Conservation (phyloP, 1,140 invertebrate species). For the Ruditapes philippinarum region DNA sequence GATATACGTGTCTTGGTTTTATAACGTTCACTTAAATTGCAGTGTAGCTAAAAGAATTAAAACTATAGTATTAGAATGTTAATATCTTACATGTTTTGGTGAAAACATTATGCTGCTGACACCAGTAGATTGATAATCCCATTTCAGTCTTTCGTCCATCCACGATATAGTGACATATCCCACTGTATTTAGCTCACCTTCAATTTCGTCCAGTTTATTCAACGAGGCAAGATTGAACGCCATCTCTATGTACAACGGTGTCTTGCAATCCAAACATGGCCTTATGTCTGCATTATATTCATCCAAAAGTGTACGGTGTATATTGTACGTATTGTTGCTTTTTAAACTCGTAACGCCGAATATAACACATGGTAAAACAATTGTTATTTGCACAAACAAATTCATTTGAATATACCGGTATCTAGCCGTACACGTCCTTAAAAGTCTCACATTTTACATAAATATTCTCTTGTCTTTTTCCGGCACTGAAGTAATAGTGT, state of each 20-base stretch:
- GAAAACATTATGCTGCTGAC: neutral
- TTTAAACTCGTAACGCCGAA: neutral
- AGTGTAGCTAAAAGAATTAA: no score
- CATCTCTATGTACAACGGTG: slow-evolving; percentile 5
- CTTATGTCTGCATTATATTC: neutral
- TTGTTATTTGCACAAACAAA: no score
- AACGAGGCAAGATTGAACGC: slow-evolving; percentile 12
- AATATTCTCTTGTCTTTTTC: no score
- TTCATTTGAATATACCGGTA: no score
- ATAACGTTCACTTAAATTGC: no score
- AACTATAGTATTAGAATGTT: neutral
- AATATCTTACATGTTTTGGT: neutral
- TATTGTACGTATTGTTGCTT: neutral
- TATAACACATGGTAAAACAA: no score
- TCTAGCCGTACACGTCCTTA: no score
- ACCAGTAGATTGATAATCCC: neutral
- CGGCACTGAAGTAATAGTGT: no score
- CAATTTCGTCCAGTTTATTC: slow-evolving; percentile 35
- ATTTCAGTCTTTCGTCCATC: slow-evolving; percentile 37
- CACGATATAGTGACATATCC: slow-evolving; percentile 2
- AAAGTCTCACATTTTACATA: no score
- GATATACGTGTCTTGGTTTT: no score
- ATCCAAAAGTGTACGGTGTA: neutral
- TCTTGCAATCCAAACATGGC: neutral
- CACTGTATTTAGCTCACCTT: neutral